A percentile compares a stretch with the other conserved stretches of the same genome.
These are phyloP conservation scores for Ochropleura leucogaster DNA, from an alignment of 2,888 invertebrate genomes.

Conservation along the genomic window DNA sequence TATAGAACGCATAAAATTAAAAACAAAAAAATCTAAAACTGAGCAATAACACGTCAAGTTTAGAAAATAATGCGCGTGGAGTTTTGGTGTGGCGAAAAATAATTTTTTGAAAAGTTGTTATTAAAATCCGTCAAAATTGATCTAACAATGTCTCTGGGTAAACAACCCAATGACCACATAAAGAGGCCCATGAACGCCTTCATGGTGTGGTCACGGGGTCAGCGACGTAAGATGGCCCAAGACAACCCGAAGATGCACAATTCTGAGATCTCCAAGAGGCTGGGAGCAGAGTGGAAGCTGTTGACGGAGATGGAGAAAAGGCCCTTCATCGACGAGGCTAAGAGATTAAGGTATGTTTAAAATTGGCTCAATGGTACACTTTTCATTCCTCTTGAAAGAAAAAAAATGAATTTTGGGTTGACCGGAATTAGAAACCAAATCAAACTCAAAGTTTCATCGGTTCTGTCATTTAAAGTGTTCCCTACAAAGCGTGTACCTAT, in stretches of 20 bases:
- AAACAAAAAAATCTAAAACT: constrained; percentile 28
- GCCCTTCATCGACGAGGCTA: constrained; percentile 97
- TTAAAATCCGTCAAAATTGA: constrained; percentile 63
- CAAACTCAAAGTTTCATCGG: background rate
- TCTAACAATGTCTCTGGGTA: constrained; percentile 84
- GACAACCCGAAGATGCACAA: constrained; percentile 99
- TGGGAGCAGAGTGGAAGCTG: constrained; percentile 97
- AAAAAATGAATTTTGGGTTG: background rate
- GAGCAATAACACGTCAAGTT: constrained; percentile 31
- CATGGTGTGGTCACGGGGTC: constrained; percentile 98
- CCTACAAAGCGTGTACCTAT: background rate
- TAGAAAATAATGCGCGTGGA: constrained; percentile 59
- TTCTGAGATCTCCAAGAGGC: constrained; percentile 96
- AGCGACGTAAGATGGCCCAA: constrained; percentile 97
- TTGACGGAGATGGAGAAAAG: constrained; percentile 96
- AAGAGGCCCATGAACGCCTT: constrained; percentile 98
- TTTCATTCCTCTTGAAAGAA: background rate
- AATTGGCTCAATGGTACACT: too few species aligned
- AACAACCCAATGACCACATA: constrained; percentile 93
- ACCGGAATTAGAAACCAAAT: background rate
- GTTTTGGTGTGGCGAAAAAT: constrained; percentile 52
- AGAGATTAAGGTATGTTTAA: constrained; percentile 93
- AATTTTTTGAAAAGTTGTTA: constrained; percentile 45
- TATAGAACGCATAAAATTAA: constrained; percentile 57
- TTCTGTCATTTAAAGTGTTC: background rate